Percentiles rank a stretch among this genome's conserved stretches.
Conservation (phyloP, 2,888 invertebrate species). For the Synergus gifuensis region DNA sequence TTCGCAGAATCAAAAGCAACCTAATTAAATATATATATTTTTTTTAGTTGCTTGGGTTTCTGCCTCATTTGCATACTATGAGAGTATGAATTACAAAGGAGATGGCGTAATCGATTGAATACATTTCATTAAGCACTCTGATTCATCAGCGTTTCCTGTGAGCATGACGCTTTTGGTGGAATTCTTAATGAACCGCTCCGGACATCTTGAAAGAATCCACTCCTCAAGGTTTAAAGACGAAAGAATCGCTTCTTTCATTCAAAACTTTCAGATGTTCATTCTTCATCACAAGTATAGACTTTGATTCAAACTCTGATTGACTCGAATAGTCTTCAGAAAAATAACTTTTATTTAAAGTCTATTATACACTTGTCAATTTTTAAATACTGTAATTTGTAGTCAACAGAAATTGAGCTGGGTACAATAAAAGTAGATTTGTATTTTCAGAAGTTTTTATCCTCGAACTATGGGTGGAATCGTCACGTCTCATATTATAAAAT, state of each 20-base stretch:
- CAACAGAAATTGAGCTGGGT: not conserved
- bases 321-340: not conserved
- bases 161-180: slow-evolving; percentile 35
- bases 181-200: slow-evolving; percentile 39
- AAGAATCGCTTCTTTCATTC: slow-evolving; percentile 41
- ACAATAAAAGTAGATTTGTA: not conserved
- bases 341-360: not conserved
- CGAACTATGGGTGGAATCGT: no score
- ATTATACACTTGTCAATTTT: not conserved
- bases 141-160: slow-evolving; percentile 30
- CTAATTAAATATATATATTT: slow-evolving; percentile 34
- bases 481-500: no score
- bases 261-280: slow-evolving; percentile 10
- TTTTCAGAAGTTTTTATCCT: not conserved
- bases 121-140: slow-evolving; percentile 39
- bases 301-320: slow-evolving; percentile 5
- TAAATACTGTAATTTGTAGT: not conserved
- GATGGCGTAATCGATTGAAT: slow-evolving; percentile 28
- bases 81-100: slow-evolving; percentile 40
- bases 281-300: slow-evolving; percentile 8
- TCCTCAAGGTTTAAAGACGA: slow-evolving; percentile 27
- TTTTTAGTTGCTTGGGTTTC: slow-evolving; percentile 23
- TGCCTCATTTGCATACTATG: slow-evolving; percentile 20
- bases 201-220: slow-evolving; percentile 34
- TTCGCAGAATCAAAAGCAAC: slow-evolving; percentile 20